These are phyloP conservation scores for Myotis daubentonii DNA, from an alignment of 2,797 vertebrate genomes.

Conservation along the genomic window DNA sequence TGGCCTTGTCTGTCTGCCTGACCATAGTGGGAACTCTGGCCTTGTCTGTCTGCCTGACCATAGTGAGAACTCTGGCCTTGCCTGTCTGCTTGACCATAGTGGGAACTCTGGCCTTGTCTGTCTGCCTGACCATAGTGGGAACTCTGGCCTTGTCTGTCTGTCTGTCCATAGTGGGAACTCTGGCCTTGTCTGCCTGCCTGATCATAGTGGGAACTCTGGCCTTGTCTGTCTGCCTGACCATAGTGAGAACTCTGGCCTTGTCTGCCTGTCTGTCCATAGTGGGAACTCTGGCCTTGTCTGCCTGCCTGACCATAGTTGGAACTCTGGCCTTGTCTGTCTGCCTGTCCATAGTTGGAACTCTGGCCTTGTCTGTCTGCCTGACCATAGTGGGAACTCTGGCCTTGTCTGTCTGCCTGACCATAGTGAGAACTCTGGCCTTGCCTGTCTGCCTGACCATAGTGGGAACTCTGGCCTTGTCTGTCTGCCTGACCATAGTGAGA, in stretches of 20 bases:
- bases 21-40: accelerated
- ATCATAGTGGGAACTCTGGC: accelerated
- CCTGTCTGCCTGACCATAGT: background rate
- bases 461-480: background rate
- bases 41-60: background rate
- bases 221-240: background rate
- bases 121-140: background rate
- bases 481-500: accelerated
- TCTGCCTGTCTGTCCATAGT: background rate
- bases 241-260: accelerated
- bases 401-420: background rate
- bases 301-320: background rate
- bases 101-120: background rate
- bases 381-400: accelerated
- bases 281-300: background rate
- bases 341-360: accelerated
- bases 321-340: background rate
- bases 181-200: background rate
- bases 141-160: background rate
- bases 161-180: accelerated
- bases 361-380: background rate
- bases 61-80: accelerated
- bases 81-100: background rate
- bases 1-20: background rate
- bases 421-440: background rate